phyloP scores from a whole-genome alignment of 2,888 invertebrate species.

The Cephus runcator region DNA sequence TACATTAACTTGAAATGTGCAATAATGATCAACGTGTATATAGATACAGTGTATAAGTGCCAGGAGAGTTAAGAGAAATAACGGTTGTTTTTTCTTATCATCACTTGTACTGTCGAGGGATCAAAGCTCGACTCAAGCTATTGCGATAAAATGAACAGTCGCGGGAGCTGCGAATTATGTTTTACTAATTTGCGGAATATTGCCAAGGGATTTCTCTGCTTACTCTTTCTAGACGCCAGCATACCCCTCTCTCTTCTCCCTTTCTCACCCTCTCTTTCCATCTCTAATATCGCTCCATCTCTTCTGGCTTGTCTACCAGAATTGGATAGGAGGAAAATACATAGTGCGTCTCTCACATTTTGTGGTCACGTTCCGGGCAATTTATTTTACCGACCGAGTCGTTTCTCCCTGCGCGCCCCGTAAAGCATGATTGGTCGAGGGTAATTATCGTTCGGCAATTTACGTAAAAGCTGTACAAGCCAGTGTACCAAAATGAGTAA shows the following conservation, averaged over 20 bases:
- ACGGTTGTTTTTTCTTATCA: background rate
- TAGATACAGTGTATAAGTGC: background rate
- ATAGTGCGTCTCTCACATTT: background rate
- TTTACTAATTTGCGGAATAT: constrained; percentile 28
- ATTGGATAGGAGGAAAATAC: background rate
- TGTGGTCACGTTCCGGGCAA: background rate
- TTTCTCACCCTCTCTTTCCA: background rate
- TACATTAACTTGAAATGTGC: background rate
- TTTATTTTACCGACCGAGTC: background rate
- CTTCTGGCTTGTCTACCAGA: background rate
- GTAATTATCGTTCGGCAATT: background rate
- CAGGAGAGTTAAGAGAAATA: background rate
- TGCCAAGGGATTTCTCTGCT: constrained; percentile 9
- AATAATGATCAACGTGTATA: background rate
- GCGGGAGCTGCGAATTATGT: constrained; percentile 19
- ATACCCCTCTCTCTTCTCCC: too few species aligned
- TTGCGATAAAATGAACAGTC: constrained; percentile 19
- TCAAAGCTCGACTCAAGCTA: background rate
- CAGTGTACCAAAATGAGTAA: background rate
- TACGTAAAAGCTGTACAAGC: background rate
- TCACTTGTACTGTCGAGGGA: background rate
- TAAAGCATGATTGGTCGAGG: background rate
- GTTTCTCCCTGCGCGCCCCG: background rate
- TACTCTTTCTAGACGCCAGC: background rate
- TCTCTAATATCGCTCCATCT: background rate